phyloP scores from a whole-genome alignment of 1,140 invertebrate genomes.

The Drosophila truncata region DNA sequence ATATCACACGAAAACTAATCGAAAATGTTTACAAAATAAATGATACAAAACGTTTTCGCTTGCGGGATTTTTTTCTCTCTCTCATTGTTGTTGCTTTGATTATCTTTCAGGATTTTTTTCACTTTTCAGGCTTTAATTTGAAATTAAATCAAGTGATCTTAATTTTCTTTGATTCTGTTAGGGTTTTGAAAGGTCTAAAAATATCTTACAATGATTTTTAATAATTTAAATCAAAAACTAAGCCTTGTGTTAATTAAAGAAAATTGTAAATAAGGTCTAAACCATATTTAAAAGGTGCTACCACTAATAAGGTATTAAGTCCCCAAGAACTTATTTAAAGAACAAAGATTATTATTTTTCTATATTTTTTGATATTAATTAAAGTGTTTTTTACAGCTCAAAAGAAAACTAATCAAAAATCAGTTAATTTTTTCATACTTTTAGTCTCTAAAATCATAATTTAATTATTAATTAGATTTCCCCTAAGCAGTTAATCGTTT shows the following conservation, averaged over 20 bases:
- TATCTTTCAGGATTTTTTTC: slow-evolving; percentile 1
- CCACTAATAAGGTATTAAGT: background rate
- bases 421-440: background rate
- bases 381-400: background rate
- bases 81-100: background rate
- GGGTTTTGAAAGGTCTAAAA: background rate
- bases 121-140: slow-evolving; percentile 1
- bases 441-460: too few species aligned
- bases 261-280: background rate
- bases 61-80: background rate
- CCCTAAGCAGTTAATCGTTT: background rate
- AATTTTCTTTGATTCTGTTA: background rate
- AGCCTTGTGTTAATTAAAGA: background rate
- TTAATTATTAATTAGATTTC: background rate
- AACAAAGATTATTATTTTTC: background rate
- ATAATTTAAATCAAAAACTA: background rate
- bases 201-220: background rate
- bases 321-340: background rate
- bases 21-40: slow-evolving; percentile 49
- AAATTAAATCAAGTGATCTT: background rate
- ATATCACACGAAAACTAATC: slow-evolving; percentile 67
- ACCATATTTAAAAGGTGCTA: background rate
- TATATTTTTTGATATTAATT: background rate
- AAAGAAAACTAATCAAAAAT: background rate
- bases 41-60: slow-evolving; percentile 28